These are phyloP conservation scores for Pseudomugil gertrudae DNA, from an alignment of 2,797 vertebrate species.

Conservation along the genomic window DNA sequence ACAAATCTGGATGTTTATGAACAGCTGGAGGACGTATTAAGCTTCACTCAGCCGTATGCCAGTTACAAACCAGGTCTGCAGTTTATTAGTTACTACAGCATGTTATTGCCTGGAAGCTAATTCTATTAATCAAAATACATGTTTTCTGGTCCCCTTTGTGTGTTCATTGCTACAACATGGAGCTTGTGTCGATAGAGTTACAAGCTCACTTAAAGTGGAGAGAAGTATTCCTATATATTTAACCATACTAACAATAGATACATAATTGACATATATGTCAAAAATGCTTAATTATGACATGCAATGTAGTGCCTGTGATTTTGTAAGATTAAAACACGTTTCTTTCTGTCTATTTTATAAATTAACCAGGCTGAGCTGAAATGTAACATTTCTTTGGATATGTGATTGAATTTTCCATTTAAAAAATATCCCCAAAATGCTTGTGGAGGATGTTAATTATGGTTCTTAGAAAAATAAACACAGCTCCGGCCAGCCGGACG, in stretches of 20 bases:
- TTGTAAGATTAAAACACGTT: background rate
- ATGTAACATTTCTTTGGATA: background rate
- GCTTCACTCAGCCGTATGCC: background rate
- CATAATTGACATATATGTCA: background rate
- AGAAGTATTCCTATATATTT: background rate
- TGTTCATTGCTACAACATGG: background rate
- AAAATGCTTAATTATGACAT: background rate
- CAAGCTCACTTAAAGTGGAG: background rate
- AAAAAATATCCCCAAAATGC: background rate
- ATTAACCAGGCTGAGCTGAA: background rate
- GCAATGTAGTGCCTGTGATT: background rate
- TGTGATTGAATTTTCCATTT: background rate
- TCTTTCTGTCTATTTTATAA: background rate
- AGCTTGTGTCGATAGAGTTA: background rate
- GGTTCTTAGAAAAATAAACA: background rate
- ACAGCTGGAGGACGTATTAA: background rate
- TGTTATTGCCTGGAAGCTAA: too few species aligned
- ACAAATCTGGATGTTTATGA: background rate
- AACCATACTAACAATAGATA: background rate
- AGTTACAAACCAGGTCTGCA: conserved; percentile 6
- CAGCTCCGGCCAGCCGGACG: background rate
- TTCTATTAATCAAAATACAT: too few species aligned
- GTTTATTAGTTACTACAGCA: conserved; percentile 3
- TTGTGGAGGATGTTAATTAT: background rate
- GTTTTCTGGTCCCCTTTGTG: background rate